A percentile compares a stretch with the other conserved stretches of the same genome.
These are phyloP conservation scores for Spodoptera frugiperda DNA, from an alignment of 1,140 invertebrate species.

Conservation along the genomic window DNA sequence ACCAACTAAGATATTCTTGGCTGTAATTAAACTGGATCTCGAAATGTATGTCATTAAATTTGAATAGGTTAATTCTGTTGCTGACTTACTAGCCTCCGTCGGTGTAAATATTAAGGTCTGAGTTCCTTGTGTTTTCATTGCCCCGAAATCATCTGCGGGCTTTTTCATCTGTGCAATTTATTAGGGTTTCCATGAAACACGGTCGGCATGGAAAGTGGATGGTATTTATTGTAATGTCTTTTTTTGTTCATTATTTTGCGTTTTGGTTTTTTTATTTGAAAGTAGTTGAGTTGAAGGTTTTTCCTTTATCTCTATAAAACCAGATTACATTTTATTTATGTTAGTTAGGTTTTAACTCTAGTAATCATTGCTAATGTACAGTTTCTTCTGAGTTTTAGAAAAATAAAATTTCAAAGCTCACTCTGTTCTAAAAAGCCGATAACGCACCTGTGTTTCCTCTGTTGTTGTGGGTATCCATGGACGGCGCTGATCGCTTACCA, in stretches of 20 bases:
- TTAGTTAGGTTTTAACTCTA: no score
- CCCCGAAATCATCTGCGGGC: constrained; percentile 31
- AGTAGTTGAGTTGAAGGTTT: neutral
- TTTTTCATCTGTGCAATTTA: constrained; percentile 47
- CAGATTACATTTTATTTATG: no score
- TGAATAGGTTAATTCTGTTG: constrained; percentile 41
- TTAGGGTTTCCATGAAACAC: constrained; percentile 26
- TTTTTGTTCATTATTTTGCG: constrained; percentile 21
- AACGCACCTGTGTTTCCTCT: no score
- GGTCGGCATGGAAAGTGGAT: constrained; percentile 32
- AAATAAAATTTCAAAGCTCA: no score
- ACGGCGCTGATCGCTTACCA: no score
- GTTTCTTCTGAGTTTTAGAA: no score
- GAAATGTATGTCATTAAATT: constrained; percentile 46
- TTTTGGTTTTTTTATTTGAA: constrained; percentile 9
- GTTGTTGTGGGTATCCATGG: no score
- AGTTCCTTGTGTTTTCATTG: constrained; percentile 30
- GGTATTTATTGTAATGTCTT: constrained; percentile 43
- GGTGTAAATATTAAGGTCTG: constrained; percentile 33
- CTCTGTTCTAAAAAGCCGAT: no score
- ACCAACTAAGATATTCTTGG: constrained; percentile 44
- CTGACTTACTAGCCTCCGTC: constrained; percentile 28
- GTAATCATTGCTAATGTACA: no score
- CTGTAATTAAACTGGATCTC: constrained; percentile 48
- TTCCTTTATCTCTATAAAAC: neutral